phyloP scores from a whole-genome alignment of 2,888 invertebrate species.

The Ganaspis brasiliensis region DNA sequence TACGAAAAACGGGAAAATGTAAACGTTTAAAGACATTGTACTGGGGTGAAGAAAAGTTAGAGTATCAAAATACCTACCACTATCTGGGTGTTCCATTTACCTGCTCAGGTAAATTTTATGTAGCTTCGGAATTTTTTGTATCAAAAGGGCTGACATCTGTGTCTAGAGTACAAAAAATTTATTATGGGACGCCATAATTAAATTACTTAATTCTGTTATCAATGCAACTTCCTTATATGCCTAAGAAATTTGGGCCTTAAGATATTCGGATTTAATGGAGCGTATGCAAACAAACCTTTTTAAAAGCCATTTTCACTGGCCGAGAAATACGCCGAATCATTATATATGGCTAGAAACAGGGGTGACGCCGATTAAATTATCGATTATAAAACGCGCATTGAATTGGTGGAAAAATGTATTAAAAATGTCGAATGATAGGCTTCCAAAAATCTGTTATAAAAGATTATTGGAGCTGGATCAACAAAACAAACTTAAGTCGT shows the following conservation, averaged over 20 bases:
- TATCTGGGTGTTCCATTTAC: slow-evolving; percentile 7
- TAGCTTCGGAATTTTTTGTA: too few species aligned
- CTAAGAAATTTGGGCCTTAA: slow-evolving; percentile 16
- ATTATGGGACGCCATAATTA: too few species aligned
- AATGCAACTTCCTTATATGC: not conserved
- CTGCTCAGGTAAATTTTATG: slow-evolving; percentile 20
- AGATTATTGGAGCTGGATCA: too few species aligned
- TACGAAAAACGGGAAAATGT: too few species aligned
- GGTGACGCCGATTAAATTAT: not conserved
- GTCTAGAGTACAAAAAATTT: too few species aligned
- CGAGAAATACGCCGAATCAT: slow-evolving; percentile 19
- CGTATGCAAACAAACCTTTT: slow-evolving; percentile 19
- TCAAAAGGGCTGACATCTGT: not conserved
- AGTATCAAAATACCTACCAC: slow-evolving; percentile 9
- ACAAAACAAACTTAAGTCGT: too few species aligned
- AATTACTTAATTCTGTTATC: too few species aligned
- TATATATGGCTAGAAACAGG: not conserved
- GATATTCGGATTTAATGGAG: not conserved
- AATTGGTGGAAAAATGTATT: slow-evolving; percentile 20
- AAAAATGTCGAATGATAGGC: not conserved
- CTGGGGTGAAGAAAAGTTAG: not conserved
- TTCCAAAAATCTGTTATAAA: too few species aligned
- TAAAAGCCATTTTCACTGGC: not conserved
- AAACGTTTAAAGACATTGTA: not conserved
- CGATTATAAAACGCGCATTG: not conserved